Evolutionary conservation across 2,888 invertebrate species (phyloP).

Genomic region (Halictus ligatus): DNA sequence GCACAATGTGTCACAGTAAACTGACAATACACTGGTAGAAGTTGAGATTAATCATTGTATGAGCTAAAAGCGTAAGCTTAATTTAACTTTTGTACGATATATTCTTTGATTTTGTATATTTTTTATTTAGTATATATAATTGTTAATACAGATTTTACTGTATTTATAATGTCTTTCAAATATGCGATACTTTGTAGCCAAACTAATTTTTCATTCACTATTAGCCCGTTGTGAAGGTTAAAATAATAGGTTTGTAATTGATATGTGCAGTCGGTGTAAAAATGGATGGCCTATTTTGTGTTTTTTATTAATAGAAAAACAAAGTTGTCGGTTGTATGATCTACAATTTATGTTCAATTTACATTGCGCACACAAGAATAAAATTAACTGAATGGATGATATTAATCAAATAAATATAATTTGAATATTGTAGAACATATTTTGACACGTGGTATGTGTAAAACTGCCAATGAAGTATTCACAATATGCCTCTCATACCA

Average conservation of each 20-base stretch:
- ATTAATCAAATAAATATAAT: conserved; percentile 27
- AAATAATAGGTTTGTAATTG: conserved; percentile 20
- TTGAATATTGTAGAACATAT: conserved; percentile 56
- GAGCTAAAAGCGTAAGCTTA: conserved; percentile 55
- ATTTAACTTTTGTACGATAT: conserved; percentile 49
- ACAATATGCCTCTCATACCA: conserved; percentile 59
- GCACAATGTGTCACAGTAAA: conserved; percentile 44
- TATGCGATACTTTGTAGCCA: conserved; percentile 51
- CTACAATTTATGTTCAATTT: conserved; percentile 16
- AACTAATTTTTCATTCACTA: conserved; percentile 37
- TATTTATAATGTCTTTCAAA: conserved; percentile 59
- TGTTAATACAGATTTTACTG: conserved; percentile 44
- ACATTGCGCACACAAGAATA: conserved; percentile 9
- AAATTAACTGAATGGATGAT: conserved; percentile 23
- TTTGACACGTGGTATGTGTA: conserved; percentile 64
- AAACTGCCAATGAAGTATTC: conserved; percentile 68
- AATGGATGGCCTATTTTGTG: conserved; percentile 26
- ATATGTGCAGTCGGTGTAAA: conserved; percentile 2
- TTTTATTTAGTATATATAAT: conserved; percentile 43
- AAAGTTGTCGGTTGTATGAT: conserved; percentile 23
- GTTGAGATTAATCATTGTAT: conserved; percentile 62
- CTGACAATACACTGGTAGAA: conserved; percentile 70
- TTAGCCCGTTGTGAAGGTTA: conserved; percentile 44
- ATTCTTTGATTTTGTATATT: conserved; percentile 47
- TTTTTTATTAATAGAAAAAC: conserved; percentile 8